Conservation (phyloP, 2,113 vertebrate species). For the Ramphastos sulfuratus region DNA sequence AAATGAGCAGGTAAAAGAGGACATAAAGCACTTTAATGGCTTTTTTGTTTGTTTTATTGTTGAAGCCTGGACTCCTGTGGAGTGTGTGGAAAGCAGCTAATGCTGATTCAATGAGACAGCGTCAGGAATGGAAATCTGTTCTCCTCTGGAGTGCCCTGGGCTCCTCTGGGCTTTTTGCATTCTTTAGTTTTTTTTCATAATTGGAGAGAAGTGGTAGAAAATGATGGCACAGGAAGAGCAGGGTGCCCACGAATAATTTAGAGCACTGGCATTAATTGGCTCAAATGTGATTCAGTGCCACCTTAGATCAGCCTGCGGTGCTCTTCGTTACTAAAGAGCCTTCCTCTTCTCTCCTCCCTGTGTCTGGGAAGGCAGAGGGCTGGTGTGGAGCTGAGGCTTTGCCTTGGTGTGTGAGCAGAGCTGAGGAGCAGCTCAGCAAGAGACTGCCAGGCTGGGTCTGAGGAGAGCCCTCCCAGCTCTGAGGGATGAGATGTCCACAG, state of each 20-base stretch:
- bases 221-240: background rate
- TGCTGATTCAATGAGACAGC: slow-evolving; percentile 60
- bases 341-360: background rate
- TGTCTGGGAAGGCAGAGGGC: background rate
- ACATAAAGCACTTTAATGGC: background rate
- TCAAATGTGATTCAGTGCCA: slow-evolving; percentile 1
- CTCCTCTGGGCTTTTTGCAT: background rate
- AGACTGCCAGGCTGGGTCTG: fast-evolving
- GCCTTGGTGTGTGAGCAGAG: background rate
- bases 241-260: background rate
- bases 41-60: background rate
- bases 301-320: background rate
- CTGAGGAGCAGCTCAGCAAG: background rate
- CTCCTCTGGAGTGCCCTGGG: slow-evolving; percentile 37
- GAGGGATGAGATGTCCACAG: fast-evolving
- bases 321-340: fast-evolving
- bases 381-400: background rate
- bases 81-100: slow-evolving; percentile 35
- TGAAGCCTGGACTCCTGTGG: slow-evolving; percentile 30
- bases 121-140: slow-evolving; percentile 57
- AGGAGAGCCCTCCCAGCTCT: background rate
- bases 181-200: background rate
- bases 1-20: slow-evolving; percentile 37
- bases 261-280: slow-evolving; percentile 16
- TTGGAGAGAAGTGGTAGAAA: slow-evolving; percentile 11